phyloP scores from a whole-genome alignment of 2,888 invertebrate genomes.

The Pristionchus maxplancki region DNA sequence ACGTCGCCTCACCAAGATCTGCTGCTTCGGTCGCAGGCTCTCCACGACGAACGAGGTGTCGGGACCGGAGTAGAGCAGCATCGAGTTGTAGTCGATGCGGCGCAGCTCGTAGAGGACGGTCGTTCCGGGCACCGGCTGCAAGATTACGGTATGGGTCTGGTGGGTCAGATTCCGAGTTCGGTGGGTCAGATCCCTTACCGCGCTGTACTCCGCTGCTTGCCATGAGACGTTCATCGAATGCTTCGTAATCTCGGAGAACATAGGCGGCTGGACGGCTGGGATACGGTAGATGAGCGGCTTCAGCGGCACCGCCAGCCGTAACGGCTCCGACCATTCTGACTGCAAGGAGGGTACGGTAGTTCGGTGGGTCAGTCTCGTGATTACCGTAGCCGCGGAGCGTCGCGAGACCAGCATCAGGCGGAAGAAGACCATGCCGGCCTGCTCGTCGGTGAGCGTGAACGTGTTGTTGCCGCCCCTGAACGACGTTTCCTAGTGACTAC shows the following conservation, averaged over 20 bases:
- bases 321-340: conserved; percentile 55
- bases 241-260: conserved; percentile 57
- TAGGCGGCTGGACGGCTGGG: conserved; percentile 55
- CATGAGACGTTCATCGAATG: conserved; percentile 56
- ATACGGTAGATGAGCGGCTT: conserved; percentile 35
- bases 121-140: conserved; percentile 38
- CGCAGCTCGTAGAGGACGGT: conserved; percentile 54
- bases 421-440: conserved; percentile 8
- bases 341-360: conserved; percentile 29
- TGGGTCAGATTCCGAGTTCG: conserved; percentile 5
- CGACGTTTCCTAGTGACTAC: not conserved
- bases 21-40: conserved; percentile 53
- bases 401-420: not conserved
- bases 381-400: not conserved
- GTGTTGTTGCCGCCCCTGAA: not conserved
- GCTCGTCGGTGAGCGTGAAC: conserved; percentile 7
- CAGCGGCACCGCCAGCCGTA: conserved; percentile 35
- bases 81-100: conserved; percentile 51
- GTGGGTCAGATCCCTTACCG: not conserved
- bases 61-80: conserved; percentile 56
- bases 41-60: conserved; percentile 49
- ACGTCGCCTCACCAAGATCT: conserved; percentile 51
- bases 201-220: conserved; percentile 27
- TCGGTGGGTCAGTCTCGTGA: not conserved
- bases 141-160: no score